Evolutionary conservation across 1,140 invertebrate species (phyloP).

Genomic region (Euura saliciscinereae): DNA sequence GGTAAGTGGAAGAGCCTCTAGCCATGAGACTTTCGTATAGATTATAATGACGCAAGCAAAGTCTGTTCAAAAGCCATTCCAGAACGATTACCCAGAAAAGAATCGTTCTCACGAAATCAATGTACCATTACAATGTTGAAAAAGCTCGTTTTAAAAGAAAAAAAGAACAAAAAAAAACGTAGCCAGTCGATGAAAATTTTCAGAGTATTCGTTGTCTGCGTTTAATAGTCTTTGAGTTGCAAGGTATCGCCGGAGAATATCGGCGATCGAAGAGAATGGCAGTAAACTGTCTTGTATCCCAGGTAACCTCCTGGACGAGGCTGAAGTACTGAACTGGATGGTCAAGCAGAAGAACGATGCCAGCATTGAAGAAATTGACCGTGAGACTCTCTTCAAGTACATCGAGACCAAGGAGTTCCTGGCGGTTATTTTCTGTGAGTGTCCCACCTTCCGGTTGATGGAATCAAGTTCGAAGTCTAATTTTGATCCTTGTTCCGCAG

Average conservation of each 20-base stretch:
- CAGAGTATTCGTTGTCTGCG: constrained; percentile 8
- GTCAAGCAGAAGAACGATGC: constrained; percentile 90
- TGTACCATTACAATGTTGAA: neutral
- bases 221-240: constrained; percentile 10
- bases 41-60: constrained; percentile 1
- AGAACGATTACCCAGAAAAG: constrained; percentile 6
- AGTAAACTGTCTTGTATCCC: constrained; percentile 42
- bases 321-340: constrained; percentile 89
- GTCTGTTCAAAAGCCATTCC: constrained; percentile 7
- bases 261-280: neutral
- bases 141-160: neutral
- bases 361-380: constrained; percentile 89
- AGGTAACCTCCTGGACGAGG: constrained; percentile 87
- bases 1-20: neutral
- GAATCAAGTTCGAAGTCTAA: neutral
- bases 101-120: neutral
- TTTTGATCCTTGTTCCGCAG: constrained; percentile 56
- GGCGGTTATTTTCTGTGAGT: constrained; percentile 93
- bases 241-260: neutral
- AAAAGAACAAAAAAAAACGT: neutral
- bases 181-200: constrained; percentile 1
- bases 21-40: constrained; percentile 1
- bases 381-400: constrained; percentile 83
- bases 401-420: constrained; percentile 92
- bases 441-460: constrained; percentile 22